Evolutionary conservation across 2,888 invertebrate genomes (phyloP), one percentile per base, ranked within the genome.

Genomic region (Epicampocera succincta): DNA sequence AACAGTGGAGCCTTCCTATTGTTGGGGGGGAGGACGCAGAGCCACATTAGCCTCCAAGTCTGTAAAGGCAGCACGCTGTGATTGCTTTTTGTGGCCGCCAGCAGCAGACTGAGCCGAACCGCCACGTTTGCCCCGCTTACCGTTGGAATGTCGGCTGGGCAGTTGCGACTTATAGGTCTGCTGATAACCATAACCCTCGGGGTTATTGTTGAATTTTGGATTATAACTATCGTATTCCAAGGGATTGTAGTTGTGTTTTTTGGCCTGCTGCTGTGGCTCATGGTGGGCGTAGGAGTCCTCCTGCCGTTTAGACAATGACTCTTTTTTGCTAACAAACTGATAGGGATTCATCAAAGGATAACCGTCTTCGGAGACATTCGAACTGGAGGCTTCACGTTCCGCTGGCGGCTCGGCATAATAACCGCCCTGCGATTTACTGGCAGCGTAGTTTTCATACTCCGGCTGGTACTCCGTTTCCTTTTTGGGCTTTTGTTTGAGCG

Each of bases 131-230:
- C 90, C 90, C 3, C 90, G 87, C 72, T 90, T 89, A 9, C 78
- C 77, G 44, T 80, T 84, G 0, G 83, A 83, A 65, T 86, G 87
- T 2, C 86, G 85, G 13, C 58, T 85, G 4, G 76, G 42, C 21
- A 85, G 9, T 17, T 85, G 85, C 12, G 83, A 71, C 80, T 88
- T 88, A 69, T 89, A 89, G 9, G 89, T 87, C 46, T 90, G 90
- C 83, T 91, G 91, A 33, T 91, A 90, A 61, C 90, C 90, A 79
- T 89, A 90, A 2, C 90, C 90, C 71, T 91, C 91, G 9, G 91
- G 91, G 85, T 91, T 91, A 46, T 91, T 90, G 61, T 91, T 91
- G 63, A 87, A 90, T 83, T 90, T 91, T 17, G 90, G 90, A 82
- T 87, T 90, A 66, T 91, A 91, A 65, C 89, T 91, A 61, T 91